Percentiles rank a stretch among this genome's conserved stretches.
Conservation (phyloP, 1,140 invertebrate genomes). For the Drosophila lacteicornis region DNA sequence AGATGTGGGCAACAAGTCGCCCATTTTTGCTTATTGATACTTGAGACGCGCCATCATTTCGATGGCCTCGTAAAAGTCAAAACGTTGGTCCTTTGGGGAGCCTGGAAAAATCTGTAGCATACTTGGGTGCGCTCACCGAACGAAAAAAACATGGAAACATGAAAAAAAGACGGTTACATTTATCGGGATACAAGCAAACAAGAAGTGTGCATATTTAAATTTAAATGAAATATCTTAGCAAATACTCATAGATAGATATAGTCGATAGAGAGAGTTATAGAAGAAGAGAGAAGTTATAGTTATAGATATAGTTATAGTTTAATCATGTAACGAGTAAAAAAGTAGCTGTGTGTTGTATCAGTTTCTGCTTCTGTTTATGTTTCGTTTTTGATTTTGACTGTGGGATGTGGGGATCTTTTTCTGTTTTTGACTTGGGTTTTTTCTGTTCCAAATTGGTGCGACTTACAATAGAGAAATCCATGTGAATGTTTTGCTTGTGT, state of each 20-base stretch:
- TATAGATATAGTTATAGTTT: slow-evolving; percentile 14
- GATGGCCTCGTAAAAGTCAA: slow-evolving; percentile 55
- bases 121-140: slow-evolving; percentile 64
- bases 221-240: slow-evolving; percentile 36
- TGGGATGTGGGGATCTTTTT: slow-evolving; percentile 44
- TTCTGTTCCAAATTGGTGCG: slow-evolving; percentile 70
- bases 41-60: slow-evolving; percentile 50
- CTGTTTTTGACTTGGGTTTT: slow-evolving; percentile 38
- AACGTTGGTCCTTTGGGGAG: slow-evolving; percentile 43
- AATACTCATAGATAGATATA: slow-evolving; percentile 39
- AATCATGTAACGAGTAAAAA: slow-evolving; percentile 33
- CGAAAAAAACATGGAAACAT: slow-evolving; percentile 7
- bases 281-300: slow-evolving; percentile 36
- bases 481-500: slow-evolving; percentile 84
- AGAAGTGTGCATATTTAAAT: slow-evolving; percentile 43
- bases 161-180: slow-evolving; percentile 30
- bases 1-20: slow-evolving; percentile 65
- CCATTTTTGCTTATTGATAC: slow-evolving; percentile 66
- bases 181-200: slow-evolving; percentile 37
- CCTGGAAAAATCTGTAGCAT: slow-evolving; percentile 65
- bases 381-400: slow-evolving; percentile 40
- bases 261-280: slow-evolving; percentile 21
- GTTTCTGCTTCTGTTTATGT: slow-evolving; percentile 26
- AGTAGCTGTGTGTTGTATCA: slow-evolving; percentile 43
- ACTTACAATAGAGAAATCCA: slow-evolving; percentile 84